Percentiles rank a stretch among this genome's conserved stretches.
phyloP scores from a whole-genome alignment of 2,888 invertebrate genomes.

The Drosophila rellima region DNA sequence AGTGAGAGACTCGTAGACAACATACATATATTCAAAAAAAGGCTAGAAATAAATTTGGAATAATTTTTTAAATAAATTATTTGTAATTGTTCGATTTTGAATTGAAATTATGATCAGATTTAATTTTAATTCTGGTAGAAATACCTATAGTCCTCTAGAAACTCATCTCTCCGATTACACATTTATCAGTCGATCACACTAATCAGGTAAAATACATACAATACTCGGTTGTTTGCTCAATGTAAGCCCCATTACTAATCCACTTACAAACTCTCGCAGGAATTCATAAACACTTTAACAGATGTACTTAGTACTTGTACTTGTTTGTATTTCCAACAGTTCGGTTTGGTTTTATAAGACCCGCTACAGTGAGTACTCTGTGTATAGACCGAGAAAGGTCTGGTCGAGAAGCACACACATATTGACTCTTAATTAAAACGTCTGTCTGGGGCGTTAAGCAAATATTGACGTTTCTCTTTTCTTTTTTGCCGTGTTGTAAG shows the following conservation, averaged over 20 bases:
- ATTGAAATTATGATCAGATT: too few relatives aligned
- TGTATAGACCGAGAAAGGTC: background rate
- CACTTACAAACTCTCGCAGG: background rate
- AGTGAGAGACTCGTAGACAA: too few relatives aligned
- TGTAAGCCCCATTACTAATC: conserved; percentile 27
- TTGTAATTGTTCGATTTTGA: too few relatives aligned
- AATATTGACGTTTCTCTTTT: conserved; percentile 49
- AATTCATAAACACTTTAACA: conserved; percentile 1
- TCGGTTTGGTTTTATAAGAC: conserved; percentile 53
- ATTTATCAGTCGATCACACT: conserved; percentile 10
- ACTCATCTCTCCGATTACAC: conserved; percentile 1
- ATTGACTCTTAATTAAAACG: conserved; percentile 71
- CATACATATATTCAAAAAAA: too few relatives aligned
- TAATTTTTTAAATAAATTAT: too few relatives aligned
- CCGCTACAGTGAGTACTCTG: conserved; percentile 1
- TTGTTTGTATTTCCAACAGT: conserved; percentile 12
- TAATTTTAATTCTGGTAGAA: too few relatives aligned
- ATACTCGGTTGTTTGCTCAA: conserved; percentile 26
- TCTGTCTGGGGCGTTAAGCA: conserved; percentile 26
- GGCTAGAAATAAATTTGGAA: too few relatives aligned
- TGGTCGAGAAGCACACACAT: conserved; percentile 23
- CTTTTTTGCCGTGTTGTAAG: conserved; percentile 35
- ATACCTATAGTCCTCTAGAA: too few relatives aligned
- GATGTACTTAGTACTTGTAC: background rate
- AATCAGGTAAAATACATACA: background rate